These are phyloP conservation scores for Oostethus manadensis DNA, from an alignment of 2,113 vertebrate species.

Conservation along the genomic window DNA sequence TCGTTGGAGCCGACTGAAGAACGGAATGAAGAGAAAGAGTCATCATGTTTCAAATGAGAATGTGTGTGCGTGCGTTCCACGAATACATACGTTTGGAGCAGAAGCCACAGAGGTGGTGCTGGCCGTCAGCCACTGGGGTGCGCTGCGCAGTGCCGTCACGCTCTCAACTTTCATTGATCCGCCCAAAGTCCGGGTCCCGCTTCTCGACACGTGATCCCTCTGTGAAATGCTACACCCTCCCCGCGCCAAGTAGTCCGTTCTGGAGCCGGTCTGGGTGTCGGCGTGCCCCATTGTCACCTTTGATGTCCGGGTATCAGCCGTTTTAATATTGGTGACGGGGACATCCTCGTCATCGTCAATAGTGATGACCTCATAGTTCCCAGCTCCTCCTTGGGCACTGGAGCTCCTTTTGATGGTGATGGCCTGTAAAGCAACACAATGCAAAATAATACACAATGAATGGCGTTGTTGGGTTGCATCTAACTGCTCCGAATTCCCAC, in stretches of 20 bases:
- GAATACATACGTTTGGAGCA: constrained; percentile 36
- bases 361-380: constrained; percentile 62
- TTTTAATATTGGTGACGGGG: constrained; percentile 30
- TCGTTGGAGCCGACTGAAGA: constrained; percentile 46
- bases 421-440: constrained; percentile 32
- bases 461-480: too few species aligned
- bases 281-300: constrained; percentile 26
- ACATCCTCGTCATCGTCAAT: constrained; percentile 56
- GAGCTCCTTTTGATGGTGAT: constrained; percentile 64
- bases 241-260: constrained; percentile 76
- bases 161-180: constrained; percentile 70
- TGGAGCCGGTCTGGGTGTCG: constrained; percentile 58
- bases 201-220: constrained; percentile 76
- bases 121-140: constrained; percentile 54
- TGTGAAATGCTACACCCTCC: constrained; percentile 54
- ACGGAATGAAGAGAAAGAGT: neutral
- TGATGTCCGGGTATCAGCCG: constrained; percentile 37
- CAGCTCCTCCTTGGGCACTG: constrained; percentile 58
- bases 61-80: too few species aligned
- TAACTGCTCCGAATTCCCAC: too few species aligned
- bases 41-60: neutral
- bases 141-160: constrained; percentile 70
- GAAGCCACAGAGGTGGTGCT: constrained; percentile 38
- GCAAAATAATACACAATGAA: neutral
- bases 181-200: constrained; percentile 65